Conservation (phyloP, 2,797 vertebrate species). For the Sebastolobus alascanus region DNA sequence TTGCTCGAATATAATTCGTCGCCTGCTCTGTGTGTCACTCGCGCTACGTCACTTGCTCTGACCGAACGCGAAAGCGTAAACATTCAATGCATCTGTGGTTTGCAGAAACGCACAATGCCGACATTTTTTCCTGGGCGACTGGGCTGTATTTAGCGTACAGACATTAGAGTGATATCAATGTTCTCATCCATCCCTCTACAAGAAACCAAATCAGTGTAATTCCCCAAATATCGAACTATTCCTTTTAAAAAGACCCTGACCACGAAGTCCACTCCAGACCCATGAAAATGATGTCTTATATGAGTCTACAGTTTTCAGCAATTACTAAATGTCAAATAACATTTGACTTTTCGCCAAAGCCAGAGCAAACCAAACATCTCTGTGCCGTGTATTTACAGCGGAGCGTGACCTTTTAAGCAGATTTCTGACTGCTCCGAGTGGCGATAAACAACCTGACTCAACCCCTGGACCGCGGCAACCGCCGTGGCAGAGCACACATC, state of each 20-base stretch:
- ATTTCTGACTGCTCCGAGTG: constrained; percentile 12
- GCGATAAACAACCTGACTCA: constrained; percentile 42
- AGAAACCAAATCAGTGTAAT: background rate
- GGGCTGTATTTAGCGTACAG: background rate
- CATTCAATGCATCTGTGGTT: no score
- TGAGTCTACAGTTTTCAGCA: background rate
- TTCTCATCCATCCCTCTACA: background rate
- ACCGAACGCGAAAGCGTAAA: no score
- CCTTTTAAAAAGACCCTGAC: background rate
- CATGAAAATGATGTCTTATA: background rate
- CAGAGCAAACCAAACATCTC: constrained; percentile 14
- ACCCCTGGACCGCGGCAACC: constrained; percentile 19
- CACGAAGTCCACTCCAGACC: background rate
- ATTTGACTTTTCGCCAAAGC: constrained; percentile 21
- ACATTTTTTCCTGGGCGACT: background rate
- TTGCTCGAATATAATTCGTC: no score
- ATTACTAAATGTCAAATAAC: constrained; percentile 50
- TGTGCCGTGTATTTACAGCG: constrained; percentile 36
- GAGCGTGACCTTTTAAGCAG: constrained; percentile 60
- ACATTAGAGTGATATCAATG: background rate
- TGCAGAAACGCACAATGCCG: background rate
- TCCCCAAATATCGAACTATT: background rate
- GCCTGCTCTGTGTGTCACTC: no score
- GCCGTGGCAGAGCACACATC: constrained; percentile 21
- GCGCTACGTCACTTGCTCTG: no score